Percentiles rank a stretch among this genome's conserved stretches.
Conservation (phyloP, 2,113 vertebrate genomes). For the Melierax canorus region DNA sequence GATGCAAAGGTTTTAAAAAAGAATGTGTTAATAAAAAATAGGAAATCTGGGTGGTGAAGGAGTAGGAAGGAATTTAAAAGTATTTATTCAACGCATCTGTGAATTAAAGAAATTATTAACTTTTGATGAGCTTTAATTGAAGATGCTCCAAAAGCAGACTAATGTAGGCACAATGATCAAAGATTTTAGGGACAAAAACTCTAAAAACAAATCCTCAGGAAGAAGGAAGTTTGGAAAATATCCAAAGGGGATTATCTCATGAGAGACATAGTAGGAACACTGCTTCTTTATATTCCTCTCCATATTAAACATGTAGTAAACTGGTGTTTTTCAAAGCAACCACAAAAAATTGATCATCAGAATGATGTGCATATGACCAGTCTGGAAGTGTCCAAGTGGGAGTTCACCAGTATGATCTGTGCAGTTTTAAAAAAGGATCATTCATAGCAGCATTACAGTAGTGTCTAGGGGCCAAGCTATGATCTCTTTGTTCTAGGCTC, state of each 20-base stretch:
- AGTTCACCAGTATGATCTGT: background rate
- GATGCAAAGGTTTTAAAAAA: background rate
- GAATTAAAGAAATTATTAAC: background rate
- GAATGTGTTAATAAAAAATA: background rate
- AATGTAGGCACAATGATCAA: background rate
- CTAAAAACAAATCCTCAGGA: background rate
- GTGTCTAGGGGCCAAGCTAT: slow-evolving; percentile 23
- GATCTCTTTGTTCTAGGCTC: slow-evolving; percentile 43
- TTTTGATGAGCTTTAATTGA: background rate
- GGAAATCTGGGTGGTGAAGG: background rate
- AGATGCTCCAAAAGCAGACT: background rate
- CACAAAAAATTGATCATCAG: slow-evolving; percentile 8
- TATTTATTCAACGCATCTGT: background rate
- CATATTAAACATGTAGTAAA: background rate
- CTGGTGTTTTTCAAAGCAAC: slow-evolving; percentile 37
- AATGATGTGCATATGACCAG: slow-evolving; percentile 31
- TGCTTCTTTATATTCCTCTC: slow-evolving; percentile 29
- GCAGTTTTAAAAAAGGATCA: slow-evolving; percentile 9
- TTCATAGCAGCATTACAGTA: background rate
- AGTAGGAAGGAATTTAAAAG: background rate
- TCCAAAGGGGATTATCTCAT: slow-evolving; percentile 29
- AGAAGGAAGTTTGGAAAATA: slow-evolving; percentile 34
- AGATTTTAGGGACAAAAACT: slow-evolving; percentile 22
- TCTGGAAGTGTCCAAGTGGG: slow-evolving; percentile 27
- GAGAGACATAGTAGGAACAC: slow-evolving; percentile 21